Conservation (phyloP, 2,113 vertebrate species). For the Corythoichthys haematopterus region DNA sequence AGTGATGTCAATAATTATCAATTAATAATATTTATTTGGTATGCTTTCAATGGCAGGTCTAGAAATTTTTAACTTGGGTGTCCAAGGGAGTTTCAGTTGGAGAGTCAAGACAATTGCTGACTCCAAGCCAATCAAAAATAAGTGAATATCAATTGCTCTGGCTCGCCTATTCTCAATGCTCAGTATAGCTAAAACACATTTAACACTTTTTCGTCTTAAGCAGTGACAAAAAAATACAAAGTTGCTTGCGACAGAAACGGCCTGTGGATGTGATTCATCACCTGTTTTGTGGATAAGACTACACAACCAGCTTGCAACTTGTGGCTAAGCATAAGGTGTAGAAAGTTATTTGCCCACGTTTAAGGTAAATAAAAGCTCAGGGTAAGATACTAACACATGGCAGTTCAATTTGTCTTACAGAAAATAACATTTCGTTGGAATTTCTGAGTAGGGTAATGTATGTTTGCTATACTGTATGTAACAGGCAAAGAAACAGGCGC, state of each 20-base stretch:
- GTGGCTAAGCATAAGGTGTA: conserved; percentile 70
- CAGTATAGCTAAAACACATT: background rate
- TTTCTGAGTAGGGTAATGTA: conserved; percentile 1
- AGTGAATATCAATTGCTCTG: no score
- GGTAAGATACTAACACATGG: conserved; percentile 85
- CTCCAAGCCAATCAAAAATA: no score
- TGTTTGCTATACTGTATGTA: conserved; percentile 15
- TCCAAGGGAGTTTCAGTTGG: no score
- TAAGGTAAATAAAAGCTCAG: conserved; percentile 86
- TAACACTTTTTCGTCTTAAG: conserved; percentile 38
- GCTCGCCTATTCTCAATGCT: no score
- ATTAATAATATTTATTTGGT: no score
- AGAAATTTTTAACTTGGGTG: no score
- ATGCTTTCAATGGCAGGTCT: no score
- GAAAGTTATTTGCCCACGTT: conserved; percentile 78
- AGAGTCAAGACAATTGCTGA: no score
- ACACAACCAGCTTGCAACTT: conserved; percentile 44
- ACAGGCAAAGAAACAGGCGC: conserved; percentile 13
- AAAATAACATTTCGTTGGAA: conserved; percentile 76
- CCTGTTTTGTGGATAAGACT: conserved; percentile 60
- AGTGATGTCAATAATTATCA: background rate
- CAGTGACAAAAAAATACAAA: conserved; percentile 53
- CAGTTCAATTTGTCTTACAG: conserved; percentile 78
- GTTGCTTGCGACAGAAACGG: conserved; percentile 50
- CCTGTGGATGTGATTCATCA: conserved; percentile 60